A percentile compares a stretch with the other conserved stretches of the same genome.
These are phyloP conservation scores for Montipora sp. DNA, from an alignment of 64 coral and sea anemone genomes.

Conservation along the genomic window DNA sequence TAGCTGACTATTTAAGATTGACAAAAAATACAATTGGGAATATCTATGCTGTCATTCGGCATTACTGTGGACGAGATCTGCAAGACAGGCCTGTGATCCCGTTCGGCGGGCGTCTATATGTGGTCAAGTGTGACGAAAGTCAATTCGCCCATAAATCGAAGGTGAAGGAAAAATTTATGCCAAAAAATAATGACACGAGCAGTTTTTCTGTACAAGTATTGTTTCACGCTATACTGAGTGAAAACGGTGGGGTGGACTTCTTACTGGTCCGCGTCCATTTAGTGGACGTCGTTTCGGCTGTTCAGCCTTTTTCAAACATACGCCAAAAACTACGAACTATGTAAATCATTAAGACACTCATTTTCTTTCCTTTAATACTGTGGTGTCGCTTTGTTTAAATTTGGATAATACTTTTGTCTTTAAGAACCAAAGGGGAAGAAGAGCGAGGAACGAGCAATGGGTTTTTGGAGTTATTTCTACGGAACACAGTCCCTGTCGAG, in stretches of 20 bases:
- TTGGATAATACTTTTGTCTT: background rate
- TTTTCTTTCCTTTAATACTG: too few relatives aligned
- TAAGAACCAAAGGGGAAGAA: background rate
- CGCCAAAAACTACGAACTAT: background rate
- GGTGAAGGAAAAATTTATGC: too few relatives aligned
- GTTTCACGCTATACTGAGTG: too few relatives aligned
- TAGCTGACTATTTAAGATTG: background rate
- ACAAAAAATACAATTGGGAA: constrained; percentile 23
- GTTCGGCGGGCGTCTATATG: constrained; percentile 2
- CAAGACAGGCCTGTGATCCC: constrained; percentile 22
- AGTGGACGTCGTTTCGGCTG: too few relatives aligned
- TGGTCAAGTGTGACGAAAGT: constrained; percentile 10
- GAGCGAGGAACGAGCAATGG: background rate
- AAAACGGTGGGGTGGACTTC: too few relatives aligned
- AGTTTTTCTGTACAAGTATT: too few relatives aligned
- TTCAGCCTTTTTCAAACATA: constrained; percentile 10
- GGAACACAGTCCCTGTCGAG: background rate
- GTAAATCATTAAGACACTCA: too few relatives aligned
- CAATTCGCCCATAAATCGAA: too few relatives aligned
- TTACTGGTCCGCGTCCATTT: too few relatives aligned
- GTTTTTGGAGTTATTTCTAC: background rate
- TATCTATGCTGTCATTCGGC: background rate
- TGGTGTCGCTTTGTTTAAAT: too few relatives aligned
- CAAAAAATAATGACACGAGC: too few relatives aligned
- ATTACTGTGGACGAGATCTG: constrained; percentile 6